phyloP scores from a whole-genome alignment of 2,113 vertebrate species.

The Vicugna pacos region DNA sequence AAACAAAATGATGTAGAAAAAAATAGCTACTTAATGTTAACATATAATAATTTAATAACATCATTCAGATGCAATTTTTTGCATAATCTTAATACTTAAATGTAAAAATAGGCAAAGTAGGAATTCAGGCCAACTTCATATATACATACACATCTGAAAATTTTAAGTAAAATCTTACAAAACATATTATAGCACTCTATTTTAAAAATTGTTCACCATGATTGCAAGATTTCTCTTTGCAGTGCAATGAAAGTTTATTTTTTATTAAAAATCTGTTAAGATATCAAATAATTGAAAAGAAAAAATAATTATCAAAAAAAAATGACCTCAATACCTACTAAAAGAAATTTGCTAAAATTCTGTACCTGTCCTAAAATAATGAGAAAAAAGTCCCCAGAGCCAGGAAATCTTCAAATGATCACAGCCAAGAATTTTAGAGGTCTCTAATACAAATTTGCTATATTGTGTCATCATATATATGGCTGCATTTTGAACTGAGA shows the following conservation, averaged over 20 bases:
- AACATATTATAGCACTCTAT: background rate
- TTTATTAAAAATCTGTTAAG: background rate
- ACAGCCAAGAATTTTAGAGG: background rate
- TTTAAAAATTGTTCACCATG: background rate
- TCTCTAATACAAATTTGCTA: background rate
- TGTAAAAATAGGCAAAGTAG: background rate
- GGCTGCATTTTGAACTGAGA: background rate
- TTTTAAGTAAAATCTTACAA: conserved; percentile 13
- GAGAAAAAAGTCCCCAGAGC: background rate
- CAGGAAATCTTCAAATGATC: background rate
- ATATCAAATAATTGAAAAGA: conserved; percentile 12
- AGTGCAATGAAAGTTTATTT: background rate
- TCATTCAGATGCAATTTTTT: background rate
- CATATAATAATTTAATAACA: background rate
- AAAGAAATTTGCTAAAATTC: background rate
- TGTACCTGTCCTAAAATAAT: background rate
- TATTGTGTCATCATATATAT: background rate
- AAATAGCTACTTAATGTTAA: background rate
- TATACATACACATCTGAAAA: background rate
- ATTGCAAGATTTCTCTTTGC: background rate
- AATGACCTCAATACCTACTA: background rate
- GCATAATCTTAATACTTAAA: background rate
- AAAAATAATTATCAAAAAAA: background rate
- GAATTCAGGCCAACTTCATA: background rate
- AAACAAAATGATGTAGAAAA: background rate